Percentiles rank a stretch among this genome's conserved stretches.
These are phyloP conservation scores for Mesaphorura yosii DNA, from an alignment of 1,140 invertebrate species.

Conservation along the genomic window DNA sequence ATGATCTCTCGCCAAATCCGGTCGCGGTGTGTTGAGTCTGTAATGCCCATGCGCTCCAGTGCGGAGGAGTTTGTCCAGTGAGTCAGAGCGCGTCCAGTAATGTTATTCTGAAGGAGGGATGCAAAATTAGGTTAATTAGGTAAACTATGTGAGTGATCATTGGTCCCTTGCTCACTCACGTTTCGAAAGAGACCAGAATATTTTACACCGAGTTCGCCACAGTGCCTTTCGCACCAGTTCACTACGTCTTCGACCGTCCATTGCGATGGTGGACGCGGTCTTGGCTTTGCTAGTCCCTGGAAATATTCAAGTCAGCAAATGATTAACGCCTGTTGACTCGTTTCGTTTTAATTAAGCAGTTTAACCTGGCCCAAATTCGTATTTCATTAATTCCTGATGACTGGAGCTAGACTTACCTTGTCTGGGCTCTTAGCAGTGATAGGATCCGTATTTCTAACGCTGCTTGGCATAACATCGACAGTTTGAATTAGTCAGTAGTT, in stretches of 20 bases:
- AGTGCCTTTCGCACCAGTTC: slow-evolving; percentile 26
- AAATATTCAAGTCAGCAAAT: not conserved
- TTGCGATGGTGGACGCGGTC: slow-evolving; percentile 20
- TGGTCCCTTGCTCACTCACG: not conserved
- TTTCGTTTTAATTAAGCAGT: too few species aligned
- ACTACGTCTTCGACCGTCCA: slow-evolving; percentile 25
- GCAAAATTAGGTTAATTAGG: not conserved
- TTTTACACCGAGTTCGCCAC: slow-evolving; percentile 24
- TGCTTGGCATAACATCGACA: too few species aligned
- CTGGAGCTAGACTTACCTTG: too few species aligned
- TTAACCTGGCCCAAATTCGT: too few species aligned
- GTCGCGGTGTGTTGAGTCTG: slow-evolving; percentile 19
- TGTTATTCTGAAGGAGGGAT: slow-evolving; percentile 24
- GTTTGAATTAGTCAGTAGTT: too few species aligned
- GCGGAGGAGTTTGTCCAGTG: slow-evolving; percentile 25
- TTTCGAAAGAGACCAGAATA: slow-evolving; percentile 28
- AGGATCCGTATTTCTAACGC: too few species aligned
- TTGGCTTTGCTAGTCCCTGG: not conserved
- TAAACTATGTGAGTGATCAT: not conserved
- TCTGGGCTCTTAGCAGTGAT: too few species aligned
- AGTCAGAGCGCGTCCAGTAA: slow-evolving; percentile 24
- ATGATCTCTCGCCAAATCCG: slow-evolving; percentile 31
- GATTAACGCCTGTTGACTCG: too few species aligned
- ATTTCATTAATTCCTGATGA: too few species aligned
- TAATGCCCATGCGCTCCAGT: slow-evolving; percentile 29